Base-by-base conservation (phyloP, 2,113 vertebrate species). In the Dermatemys mawii region DNA sequence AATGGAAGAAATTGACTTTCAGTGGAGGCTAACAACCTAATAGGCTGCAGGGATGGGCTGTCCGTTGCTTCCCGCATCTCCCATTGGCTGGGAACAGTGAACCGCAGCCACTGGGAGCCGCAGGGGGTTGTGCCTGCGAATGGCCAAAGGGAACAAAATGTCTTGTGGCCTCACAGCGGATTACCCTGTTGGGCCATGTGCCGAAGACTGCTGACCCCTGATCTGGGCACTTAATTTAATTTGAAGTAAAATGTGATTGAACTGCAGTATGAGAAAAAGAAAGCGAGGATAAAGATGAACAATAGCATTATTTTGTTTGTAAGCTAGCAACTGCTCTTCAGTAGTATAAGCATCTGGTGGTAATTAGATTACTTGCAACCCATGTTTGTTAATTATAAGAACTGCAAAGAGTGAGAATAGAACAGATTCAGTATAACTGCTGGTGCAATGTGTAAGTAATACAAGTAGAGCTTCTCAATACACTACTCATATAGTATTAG, bases 281-380 rank as follows among this genome's bases (percentile, higher is more conserved):
- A 49, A 89, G 93, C 38, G 38, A 83, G 75, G 41, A 29, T 88
- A 22, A 93, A 49, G 13, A 5, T 96, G 81, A 93, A 93, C 49
- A 93, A 67, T 57, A 57, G 55, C 21, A 54, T 46, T 87, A 63
- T 46, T 95, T 32, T 55, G 24, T 76, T 46, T 90, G 90, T 76
- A 97, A 96, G n/a, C 4, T 80, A 92, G 44, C 32, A 83, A 55
- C 14, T 86, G 46, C 4, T 93, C 78, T 81, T 63, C 41, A 88
- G 67, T 41, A 90, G 86, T 3, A 1, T 0, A 1, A 81, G 44
- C 50, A 88, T 51, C 86, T 55, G 85, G 44, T n/a, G 38, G 76
- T 11, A 89, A 90, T 90, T 53, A 81, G 81, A 60, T 49, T 51
- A 73, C 6, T 2, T 1, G 3, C 54, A 81, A 70, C 8, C 6